Conservation (phyloP, 2,797 vertebrate species). For the Schizothorax lantsangensis region DNA sequence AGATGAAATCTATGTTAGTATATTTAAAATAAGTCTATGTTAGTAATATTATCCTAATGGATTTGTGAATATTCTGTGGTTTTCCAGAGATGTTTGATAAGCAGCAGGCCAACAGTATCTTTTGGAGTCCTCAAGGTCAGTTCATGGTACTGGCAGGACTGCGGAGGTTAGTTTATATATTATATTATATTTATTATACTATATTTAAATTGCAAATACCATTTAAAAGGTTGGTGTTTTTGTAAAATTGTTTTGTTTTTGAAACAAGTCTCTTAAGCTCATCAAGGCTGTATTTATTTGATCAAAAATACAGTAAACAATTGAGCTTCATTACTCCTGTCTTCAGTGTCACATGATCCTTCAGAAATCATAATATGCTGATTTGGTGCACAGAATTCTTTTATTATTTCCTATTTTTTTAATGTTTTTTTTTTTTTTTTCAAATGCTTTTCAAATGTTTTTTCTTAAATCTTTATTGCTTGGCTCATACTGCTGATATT, state of each 20-base stretch:
- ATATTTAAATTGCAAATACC: neutral
- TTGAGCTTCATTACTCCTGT: neutral
- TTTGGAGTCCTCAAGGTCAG: slow-evolving; percentile 98
- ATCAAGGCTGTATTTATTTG: neutral
- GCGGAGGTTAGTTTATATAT: slow-evolving; percentile 81
- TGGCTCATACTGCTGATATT: neutral
- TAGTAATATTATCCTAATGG: neutral
- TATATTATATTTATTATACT: neutral
- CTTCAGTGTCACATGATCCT: neutral
- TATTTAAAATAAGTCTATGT: neutral
- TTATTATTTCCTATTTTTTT: neutral
- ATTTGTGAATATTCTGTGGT: slow-evolving; percentile 15
- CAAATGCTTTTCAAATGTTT: too few species aligned
- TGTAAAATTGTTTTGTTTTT: neutral
- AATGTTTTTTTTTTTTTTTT: too few species aligned
- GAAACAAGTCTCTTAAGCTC: neutral
- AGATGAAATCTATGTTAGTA: neutral
- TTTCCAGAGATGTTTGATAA: slow-evolving; percentile 92
- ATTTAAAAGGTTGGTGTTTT: neutral
- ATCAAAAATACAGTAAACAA: neutral
- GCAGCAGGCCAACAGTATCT: slow-evolving; percentile 98
- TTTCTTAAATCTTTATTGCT: neutral
- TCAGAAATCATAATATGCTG: neutral
- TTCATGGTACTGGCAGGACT: slow-evolving; percentile 95
- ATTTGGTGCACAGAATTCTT: neutral